Conservation (phyloP, 2,113 vertebrate species). For the Saccopteryx leptura region DNA sequence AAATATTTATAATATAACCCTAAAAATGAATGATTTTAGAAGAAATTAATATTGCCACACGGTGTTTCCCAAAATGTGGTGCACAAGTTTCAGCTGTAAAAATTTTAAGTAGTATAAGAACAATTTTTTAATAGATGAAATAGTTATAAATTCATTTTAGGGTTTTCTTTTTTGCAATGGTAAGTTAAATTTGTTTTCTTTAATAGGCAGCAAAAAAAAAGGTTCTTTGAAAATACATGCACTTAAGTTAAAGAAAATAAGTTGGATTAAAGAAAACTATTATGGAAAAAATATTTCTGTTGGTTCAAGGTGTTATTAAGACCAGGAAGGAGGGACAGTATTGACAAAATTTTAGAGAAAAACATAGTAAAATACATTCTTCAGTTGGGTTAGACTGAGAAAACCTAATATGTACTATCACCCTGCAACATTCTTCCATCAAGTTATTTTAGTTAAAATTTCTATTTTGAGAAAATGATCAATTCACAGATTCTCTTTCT, state of each 20-base stretch:
- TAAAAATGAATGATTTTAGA: background rate
- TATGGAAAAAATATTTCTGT: background rate
- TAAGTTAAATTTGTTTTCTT: conserved; percentile 17
- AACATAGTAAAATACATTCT: background rate
- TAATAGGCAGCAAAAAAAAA: background rate
- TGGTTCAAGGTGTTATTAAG: background rate
- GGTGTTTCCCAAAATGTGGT: background rate
- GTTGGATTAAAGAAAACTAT: background rate
- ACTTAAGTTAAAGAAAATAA: background rate
- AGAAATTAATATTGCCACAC: background rate
- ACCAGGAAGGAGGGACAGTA: background rate
- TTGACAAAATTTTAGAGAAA: background rate
- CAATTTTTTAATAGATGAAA: background rate
- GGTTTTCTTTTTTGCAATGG: background rate
- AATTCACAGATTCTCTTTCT: background rate
- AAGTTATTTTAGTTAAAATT: background rate
- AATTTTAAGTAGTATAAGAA: background rate
- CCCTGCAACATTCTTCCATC: background rate
- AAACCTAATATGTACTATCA: background rate
- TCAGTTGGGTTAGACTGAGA: background rate
- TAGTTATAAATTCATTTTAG: background rate
- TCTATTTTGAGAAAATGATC: background rate
- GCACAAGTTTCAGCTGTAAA: background rate
- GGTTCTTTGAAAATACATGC: background rate
- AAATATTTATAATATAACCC: background rate